Evolutionary conservation across 1,140 invertebrate species (phyloP), one percentile per base, ranked within the genome.

Genomic region (Drosophila tani): DNA sequence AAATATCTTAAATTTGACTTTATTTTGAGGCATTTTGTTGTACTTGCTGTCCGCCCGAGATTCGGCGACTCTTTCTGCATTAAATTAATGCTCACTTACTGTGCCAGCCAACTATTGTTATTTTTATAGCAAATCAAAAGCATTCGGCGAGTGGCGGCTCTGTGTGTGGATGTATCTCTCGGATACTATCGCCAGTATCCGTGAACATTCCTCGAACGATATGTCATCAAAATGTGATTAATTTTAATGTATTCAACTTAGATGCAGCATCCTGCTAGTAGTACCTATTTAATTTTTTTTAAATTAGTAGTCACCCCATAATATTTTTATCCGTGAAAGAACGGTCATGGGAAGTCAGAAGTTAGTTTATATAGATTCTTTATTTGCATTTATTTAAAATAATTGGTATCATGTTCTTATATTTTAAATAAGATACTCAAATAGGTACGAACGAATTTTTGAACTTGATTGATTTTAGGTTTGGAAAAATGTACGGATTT

Each of bases 1-100:
- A 73, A 73, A 59, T 71, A 53, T 77, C 58, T 69, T 51, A 55
- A 79, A 78, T 81, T 78, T 69, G 63, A 75, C 58, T 84, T 65
- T 71, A 63, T 70, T 81, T 69, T 66, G 55, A 82, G 81, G 50
- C 62, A 68, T 63, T 84, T 74, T 64, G 7, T 62, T 43, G 51
- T 53, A 57, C 51, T 21, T 15, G 19, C 12, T 68, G 60, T 58
- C 46, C 67, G 59, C 56, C 63, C 41, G 57, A 60, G 27, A 74
- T 50, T 38, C 57, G 51, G 63, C 69, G 59, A 14, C 53, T 56
- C 19, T 79, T 64, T 79, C 75, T 82, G 80, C 77, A 81, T 82
- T 75, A 83, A 88, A 90, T 75, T 81, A 58, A 88, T 84, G 69
- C 74, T 65, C 78, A 90, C 59, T 84, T 84, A 90, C 84, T 88